phyloP scores from a whole-genome alignment of 2,113 vertebrate genomes.

The Lophotis ruficrista region DNA sequence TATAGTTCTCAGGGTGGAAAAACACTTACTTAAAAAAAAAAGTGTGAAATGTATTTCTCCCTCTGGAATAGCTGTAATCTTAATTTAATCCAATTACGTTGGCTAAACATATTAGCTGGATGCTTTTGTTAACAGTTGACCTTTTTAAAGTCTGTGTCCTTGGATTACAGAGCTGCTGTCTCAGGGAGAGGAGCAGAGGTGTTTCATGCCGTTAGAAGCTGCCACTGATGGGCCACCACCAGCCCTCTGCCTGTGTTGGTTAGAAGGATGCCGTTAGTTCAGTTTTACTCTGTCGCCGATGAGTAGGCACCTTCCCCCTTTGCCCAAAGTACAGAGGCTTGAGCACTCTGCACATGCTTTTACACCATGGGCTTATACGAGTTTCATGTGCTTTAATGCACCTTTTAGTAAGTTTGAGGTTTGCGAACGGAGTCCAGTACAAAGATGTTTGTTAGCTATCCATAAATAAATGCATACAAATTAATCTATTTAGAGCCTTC shows the following conservation, averaged over 20 bases:
- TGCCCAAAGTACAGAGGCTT: fast-evolving
- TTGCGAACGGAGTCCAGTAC: neutral
- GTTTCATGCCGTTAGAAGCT: neutral
- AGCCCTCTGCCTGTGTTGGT: neutral
- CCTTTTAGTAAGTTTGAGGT: slow-evolving; percentile 25
- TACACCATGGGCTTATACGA: neutral
- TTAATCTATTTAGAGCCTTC: neutral
- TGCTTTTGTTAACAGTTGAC: slow-evolving; percentile 45
- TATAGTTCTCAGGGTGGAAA: slow-evolving; percentile 1
- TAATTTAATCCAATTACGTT: slow-evolving; percentile 26
- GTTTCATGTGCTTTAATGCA: neutral
- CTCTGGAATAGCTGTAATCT: slow-evolving; percentile 37
- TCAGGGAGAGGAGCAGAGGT: neutral
- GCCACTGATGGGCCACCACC: neutral
- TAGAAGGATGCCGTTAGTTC: neutral
- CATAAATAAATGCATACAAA: neutral
- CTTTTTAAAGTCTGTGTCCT: slow-evolving; percentile 20
- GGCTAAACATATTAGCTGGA: slow-evolving; percentile 39
- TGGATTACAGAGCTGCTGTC: neutral
- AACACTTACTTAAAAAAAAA: neutral
- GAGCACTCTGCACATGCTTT: neutral
- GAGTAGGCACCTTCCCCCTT: neutral
- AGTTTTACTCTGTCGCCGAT: neutral
- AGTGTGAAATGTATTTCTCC: slow-evolving; percentile 26
- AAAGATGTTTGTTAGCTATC: neutral